Evolutionary conservation across 2,113 vertebrate genomes (phyloP), one percentile per base, ranked within the genome.

Genomic region (Toxotes jaculatrix): DNA sequence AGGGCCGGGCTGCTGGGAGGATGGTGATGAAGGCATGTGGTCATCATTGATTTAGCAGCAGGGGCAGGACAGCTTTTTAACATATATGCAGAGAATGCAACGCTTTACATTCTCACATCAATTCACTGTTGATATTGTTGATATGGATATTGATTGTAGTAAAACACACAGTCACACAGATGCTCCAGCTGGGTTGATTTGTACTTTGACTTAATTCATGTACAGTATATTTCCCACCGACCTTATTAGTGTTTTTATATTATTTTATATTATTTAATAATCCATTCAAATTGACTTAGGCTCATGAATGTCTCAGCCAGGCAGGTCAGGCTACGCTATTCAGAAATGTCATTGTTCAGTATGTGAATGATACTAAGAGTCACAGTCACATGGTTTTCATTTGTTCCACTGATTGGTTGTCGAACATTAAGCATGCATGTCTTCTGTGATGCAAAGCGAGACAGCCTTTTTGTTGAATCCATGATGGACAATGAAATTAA

Each of bases 21-120:
- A 31, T 21, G 51, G 77, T 38, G 68, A 82, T 87, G 87, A 79
- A 86, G 82, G 87, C 82, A 82, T 85, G 87, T 68, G 79, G 86
- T 85, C 80, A 74, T 84, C 84, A 88, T 27, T 85, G 84, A 85
- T 78, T 84, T 62, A 83, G 59, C 72, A 64, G 78, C 49, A 64
- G 79, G 80, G 47, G 55, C 42, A 51, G n/a, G 70, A 71, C 55
- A 59, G 71, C 14, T 32, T 83, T 72, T 82, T 32, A 73, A 77
- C 57, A 88, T 84, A 23, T 38, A 64, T 72, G 51, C 59, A 75
- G 42, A 67, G n/a, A 73, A 38, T 0, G 13, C 38, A 17, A 11
- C 10, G 40, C 47, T 66, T 61, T 45, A 47, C 57, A 36, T 55
- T 65, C 2, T 0, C 55, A 67, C 31, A 36, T 10, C 5, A 32